These are phyloP conservation scores for Amphiprion ocellaris DNA, from an alignment of 2,113 vertebrate species.

Conservation along the genomic window DNA sequence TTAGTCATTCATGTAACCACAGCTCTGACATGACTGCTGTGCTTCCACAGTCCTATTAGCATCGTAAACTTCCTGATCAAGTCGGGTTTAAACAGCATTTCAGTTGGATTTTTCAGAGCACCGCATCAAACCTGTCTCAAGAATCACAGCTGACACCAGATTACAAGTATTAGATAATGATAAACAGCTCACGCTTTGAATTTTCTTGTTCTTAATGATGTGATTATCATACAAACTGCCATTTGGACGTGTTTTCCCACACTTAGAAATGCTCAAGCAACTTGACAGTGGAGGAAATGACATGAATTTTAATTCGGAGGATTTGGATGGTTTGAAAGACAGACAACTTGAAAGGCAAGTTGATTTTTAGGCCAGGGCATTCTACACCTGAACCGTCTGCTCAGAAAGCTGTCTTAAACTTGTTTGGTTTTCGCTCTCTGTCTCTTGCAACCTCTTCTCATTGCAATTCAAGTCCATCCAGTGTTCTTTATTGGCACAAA, in stretches of 20 bases:
- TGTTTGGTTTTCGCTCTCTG: background rate
- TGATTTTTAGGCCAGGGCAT: conserved; percentile 20
- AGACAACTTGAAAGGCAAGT: conserved; percentile 32
- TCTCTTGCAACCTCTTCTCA: too few relatives aligned
- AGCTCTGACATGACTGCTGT: conserved; percentile 17
- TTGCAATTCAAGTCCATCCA: conserved; percentile 16
- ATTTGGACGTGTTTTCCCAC: conserved; percentile 45
- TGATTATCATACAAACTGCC: conserved; percentile 36
- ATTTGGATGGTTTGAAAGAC: conserved; percentile 44
- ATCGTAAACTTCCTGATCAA: background rate
- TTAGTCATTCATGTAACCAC: conserved; percentile 27
- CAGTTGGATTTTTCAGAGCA: background rate
- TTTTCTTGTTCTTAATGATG: conserved; percentile 29
- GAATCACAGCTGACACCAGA: conserved; percentile 18
- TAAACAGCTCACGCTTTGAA: conserved; percentile 26
- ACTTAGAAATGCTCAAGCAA: conserved; percentile 29
- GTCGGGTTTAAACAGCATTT: background rate
- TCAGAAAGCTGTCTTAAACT: conserved; percentile 30
- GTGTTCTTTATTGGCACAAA: conserved; percentile 9
- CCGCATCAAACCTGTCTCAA: conserved; percentile 6
- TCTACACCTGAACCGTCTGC: conserved; percentile 26
- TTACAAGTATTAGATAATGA: conserved; percentile 10
- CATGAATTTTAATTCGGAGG: conserved; percentile 42
- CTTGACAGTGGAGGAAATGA: conserved; percentile 27
- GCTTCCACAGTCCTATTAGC: background rate